Conservation (phyloP, 2,797 vertebrate species). For the Pseudochaenichthys georgianus region DNA sequence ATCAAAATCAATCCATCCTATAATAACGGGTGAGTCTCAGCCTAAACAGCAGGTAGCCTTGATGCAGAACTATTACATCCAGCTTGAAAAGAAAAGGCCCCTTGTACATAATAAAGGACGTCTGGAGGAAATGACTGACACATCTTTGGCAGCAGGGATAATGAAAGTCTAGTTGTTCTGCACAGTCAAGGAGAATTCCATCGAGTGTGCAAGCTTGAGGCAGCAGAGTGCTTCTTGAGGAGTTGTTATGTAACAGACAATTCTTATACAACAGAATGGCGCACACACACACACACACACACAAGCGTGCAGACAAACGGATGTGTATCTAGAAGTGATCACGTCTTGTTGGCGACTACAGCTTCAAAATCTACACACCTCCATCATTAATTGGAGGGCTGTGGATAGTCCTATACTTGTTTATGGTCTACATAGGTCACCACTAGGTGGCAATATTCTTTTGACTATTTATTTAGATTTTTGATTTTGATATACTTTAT, state of each 20-base stretch:
- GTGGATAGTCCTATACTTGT: no score
- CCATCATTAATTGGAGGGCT: no score
- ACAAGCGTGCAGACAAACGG: slow-evolving; percentile 8
- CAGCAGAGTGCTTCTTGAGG: slow-evolving; percentile 37
- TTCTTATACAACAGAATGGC: slow-evolving; percentile 25
- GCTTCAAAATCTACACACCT: no score
- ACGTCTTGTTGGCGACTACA: no score
- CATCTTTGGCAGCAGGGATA: slow-evolving; percentile 62
- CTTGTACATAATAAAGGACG: slow-evolving; percentile 55
- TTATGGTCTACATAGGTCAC: no score
- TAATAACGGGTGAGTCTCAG: slow-evolving; percentile 26
- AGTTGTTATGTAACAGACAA: slow-evolving; percentile 21
- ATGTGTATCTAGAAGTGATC: no score
- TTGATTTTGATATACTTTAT: no score
- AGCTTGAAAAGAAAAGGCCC: slow-evolving; percentile 23
- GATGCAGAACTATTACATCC: slow-evolving; percentile 44
- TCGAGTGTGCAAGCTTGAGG: slow-evolving; percentile 24
- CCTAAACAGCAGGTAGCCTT: slow-evolving; percentile 37
- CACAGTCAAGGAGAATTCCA: slow-evolving; percentile 60
- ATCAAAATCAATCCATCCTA: slow-evolving; percentile 47
- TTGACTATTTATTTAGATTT: no score
- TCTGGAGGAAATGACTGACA: slow-evolving; percentile 60
- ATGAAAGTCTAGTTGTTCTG: slow-evolving; percentile 57
- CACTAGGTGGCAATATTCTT: no score
- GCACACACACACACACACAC: slow-evolving; percentile 1